Percentiles rank a stretch among this genome's conserved stretches.
phyloP scores from a whole-genome alignment of 1,140 invertebrate genomes.

The Elysia chlorotica region DNA sequence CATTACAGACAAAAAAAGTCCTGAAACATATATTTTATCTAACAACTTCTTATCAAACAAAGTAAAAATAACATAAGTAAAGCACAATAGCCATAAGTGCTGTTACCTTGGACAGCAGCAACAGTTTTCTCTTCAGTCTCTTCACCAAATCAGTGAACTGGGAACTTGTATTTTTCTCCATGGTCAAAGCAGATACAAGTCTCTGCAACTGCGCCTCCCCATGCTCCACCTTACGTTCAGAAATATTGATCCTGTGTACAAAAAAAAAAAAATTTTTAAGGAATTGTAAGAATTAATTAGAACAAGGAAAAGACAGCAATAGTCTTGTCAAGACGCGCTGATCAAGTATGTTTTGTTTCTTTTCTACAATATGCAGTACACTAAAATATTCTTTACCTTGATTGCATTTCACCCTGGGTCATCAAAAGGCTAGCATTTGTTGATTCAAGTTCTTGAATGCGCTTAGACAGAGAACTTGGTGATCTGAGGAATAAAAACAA shows the following conservation, averaged over 20 bases:
- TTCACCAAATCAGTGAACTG: slow-evolving; percentile 63
- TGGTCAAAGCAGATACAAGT: slow-evolving; percentile 21
- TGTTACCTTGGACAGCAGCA: slow-evolving; percentile 70
- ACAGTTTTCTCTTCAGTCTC: slow-evolving; percentile 65
- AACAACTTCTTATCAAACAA: too few species aligned
- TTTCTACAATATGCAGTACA: too few species aligned
- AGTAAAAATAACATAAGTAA: too few species aligned
- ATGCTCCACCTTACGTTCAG: slow-evolving; percentile 21
- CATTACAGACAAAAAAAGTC: too few species aligned
- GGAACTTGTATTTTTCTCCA: slow-evolving; percentile 28
- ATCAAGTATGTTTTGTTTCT: too few species aligned
- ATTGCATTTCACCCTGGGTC: background rate
- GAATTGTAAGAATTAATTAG: too few species aligned
- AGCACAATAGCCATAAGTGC: too few species aligned
- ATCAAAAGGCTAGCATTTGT: background rate
- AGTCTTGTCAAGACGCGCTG: too few species aligned
- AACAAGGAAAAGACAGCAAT: too few species aligned
- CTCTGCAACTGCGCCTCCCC: slow-evolving; percentile 26
- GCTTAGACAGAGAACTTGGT: slow-evolving; percentile 39
- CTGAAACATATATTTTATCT: too few species aligned
- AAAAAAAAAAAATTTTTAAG: too few species aligned
- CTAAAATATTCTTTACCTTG: too few species aligned
- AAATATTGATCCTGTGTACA: background rate
- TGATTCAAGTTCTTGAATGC: slow-evolving; percentile 45
- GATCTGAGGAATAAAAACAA: slow-evolving; percentile 34